phyloP scores from a whole-genome alignment of 2,113 vertebrate genomes.

The Trinectes maculatus region DNA sequence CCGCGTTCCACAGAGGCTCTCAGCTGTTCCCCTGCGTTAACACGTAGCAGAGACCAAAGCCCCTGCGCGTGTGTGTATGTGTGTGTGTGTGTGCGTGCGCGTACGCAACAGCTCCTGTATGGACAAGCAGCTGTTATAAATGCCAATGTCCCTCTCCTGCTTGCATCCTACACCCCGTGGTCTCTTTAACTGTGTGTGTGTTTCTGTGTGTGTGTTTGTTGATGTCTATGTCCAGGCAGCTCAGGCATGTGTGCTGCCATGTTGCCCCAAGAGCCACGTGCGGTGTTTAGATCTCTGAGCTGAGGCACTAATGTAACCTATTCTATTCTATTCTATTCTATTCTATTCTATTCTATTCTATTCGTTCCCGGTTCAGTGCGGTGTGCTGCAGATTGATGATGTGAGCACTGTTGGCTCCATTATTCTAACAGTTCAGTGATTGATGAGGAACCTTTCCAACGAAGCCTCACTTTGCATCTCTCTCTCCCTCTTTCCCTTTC shows the following conservation, averaged over 20 bases:
- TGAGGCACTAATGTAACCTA: background rate
- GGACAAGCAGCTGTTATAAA: constrained; percentile 77
- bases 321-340: background rate
- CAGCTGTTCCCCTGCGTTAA: constrained; percentile 75
- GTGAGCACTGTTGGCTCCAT: constrained; percentile 55
- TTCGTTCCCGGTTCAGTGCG: constrained; percentile 26
- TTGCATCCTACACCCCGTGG: constrained; percentile 48
- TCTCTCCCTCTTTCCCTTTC: constrained; percentile 26
- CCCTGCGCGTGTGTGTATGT: constrained; percentile 8
- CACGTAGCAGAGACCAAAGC: constrained; percentile 54
- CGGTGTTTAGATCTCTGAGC: constrained; percentile 36
- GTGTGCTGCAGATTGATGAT: constrained; percentile 69
- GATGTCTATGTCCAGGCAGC: constrained; percentile 20
- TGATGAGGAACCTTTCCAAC: constrained; percentile 76
- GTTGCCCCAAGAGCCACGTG: constrained; percentile 34
- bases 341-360: constrained; percentile 19
- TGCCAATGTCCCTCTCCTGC: constrained; percentile 66
- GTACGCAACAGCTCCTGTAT: constrained; percentile 31
- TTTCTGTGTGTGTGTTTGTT: constrained; percentile 23
- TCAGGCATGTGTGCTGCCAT: constrained; percentile 34
- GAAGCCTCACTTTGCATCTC: constrained; percentile 79
- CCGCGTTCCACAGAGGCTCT: constrained; percentile 59
- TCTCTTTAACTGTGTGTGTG: constrained; percentile 39
- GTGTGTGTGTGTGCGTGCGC: constrained; percentile 5
- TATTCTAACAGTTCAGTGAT: constrained; percentile 82